A percentile compares a stretch with the other conserved stretches of the same genome.
phyloP scores from a whole-genome alignment of 2,797 vertebrate species.

The Lepus townsendii region DNA sequence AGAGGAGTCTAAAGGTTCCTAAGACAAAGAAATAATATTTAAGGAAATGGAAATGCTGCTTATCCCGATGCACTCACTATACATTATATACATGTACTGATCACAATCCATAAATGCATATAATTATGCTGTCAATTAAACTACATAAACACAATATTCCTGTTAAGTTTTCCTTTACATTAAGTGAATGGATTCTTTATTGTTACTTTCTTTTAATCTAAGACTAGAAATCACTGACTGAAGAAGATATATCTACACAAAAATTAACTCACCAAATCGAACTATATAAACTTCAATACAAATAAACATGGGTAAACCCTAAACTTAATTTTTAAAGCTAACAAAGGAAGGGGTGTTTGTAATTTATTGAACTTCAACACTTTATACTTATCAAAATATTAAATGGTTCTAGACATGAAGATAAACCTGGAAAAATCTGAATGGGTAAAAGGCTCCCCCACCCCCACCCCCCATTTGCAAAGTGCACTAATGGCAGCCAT shows the following conservation, averaged over 20 bases:
- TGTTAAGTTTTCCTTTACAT: background rate
- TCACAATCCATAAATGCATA: no score
- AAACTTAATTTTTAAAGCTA: background rate
- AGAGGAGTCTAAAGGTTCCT: no score
- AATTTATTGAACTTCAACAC: no score
- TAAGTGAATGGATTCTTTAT: background rate
- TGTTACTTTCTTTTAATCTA: background rate
- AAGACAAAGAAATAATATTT: no score
- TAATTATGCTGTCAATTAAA: background rate
- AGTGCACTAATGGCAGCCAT: background rate
- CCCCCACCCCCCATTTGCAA: background rate
- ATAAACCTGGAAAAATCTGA: background rate
- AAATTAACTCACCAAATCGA: background rate
- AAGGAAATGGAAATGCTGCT: no score
- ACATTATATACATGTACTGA: no score
- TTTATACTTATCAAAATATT: background rate
- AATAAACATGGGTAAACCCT: background rate
- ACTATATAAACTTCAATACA: background rate
- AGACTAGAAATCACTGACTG: conserved; percentile 28
- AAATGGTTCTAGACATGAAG: background rate
- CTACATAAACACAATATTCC: background rate
- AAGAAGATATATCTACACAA: background rate
- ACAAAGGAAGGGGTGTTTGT: no score
- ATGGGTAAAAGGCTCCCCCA: background rate
- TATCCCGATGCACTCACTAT: no score